Evolutionary conservation across 2,888 invertebrate species (phyloP).

Genomic region (Coenonympha arcania): DNA sequence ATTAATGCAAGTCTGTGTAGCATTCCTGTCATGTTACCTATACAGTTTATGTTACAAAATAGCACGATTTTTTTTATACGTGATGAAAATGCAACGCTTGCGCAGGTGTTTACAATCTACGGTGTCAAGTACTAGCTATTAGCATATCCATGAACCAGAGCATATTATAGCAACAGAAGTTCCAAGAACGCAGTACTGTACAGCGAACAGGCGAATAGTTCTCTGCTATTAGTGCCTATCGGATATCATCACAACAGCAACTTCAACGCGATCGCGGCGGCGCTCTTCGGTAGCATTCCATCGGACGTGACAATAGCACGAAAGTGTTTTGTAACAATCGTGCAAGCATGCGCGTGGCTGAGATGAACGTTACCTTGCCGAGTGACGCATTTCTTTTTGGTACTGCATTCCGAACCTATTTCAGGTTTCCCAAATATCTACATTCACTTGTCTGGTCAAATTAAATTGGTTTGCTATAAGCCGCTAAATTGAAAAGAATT

Average conservation of each 20-base stretch:
- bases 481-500: no score
- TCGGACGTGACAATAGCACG: slow-evolving; percentile 57
- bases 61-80: no score
- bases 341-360: slow-evolving; percentile 32
- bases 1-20: background rate
- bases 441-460: background rate
- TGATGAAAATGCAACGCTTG: background rate
- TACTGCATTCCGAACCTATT: background rate
- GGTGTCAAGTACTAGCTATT: background rate
- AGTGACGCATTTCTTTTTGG: slow-evolving; percentile 8
- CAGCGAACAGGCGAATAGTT: slow-evolving; percentile 12
- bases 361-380: slow-evolving; percentile 24
- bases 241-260: slow-evolving; percentile 32
- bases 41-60: no score
- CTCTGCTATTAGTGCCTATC: slow-evolving; percentile 23
- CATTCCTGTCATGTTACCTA: no score
- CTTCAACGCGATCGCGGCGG: slow-evolving; percentile 32
- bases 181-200: slow-evolving; percentile 16
- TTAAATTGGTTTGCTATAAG: no score
- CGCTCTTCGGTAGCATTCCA: slow-evolving; percentile 39
- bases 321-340: slow-evolving; percentile 46
- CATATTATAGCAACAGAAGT: background rate
- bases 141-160: background rate
- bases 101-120: background rate
- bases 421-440: background rate